Conservation (phyloP, 2,113 vertebrate genomes). For the Ophiodon elongatus region DNA sequence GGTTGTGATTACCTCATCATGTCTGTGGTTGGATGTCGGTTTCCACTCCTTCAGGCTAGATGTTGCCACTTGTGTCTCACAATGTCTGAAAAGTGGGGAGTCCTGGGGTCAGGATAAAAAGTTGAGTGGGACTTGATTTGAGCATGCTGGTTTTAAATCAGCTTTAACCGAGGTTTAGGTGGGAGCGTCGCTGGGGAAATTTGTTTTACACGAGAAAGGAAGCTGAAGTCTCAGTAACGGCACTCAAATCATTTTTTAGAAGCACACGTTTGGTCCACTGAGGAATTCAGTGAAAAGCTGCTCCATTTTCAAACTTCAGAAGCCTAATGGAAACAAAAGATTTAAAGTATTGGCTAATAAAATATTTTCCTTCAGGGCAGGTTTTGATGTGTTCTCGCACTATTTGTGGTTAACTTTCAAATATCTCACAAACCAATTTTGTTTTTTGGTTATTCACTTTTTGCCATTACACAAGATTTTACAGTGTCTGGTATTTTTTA, state of each 20-base stretch:
- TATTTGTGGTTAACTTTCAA: slow-evolving; percentile 5
- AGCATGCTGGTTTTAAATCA: not conserved
- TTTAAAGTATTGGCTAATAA: not conserved
- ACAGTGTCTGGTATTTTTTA: not conserved
- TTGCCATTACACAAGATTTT: not conserved
- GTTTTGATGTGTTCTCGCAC: not conserved
- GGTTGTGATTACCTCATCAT: not conserved
- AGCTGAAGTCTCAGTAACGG: not conserved
- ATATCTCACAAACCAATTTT: not conserved
- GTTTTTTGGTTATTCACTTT: not conserved
- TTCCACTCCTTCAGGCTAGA: not conserved
- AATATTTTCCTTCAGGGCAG: not conserved
- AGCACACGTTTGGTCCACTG: not conserved
- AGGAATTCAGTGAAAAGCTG: not conserved
- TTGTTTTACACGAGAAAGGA: not conserved
- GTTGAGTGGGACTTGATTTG: not conserved
- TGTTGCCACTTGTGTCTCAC: not conserved
- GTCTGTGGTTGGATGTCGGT: not conserved
- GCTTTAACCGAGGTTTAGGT: not conserved
- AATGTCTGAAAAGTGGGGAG: not conserved
- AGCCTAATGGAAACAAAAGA: not conserved
- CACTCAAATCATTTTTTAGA: not conserved
- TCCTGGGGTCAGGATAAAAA: not conserved
- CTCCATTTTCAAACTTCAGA: not conserved
- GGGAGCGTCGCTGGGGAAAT: not conserved